Base-by-base conservation (phyloP, 2,797 vertebrate genomes). In the Periophthalmus magnuspinnatus region DNA sequence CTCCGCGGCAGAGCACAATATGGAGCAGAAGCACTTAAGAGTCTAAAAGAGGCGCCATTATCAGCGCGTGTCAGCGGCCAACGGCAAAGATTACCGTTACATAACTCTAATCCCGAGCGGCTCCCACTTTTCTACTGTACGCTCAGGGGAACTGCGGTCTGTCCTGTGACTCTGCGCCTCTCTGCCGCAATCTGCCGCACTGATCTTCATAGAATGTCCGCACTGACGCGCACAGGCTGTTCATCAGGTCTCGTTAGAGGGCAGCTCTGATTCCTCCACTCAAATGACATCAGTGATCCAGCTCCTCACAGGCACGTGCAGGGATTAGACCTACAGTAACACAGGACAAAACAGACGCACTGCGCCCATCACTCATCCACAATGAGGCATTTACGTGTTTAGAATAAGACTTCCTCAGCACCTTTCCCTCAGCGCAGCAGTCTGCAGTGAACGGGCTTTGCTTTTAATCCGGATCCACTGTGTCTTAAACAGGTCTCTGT, bases 41-140 rank as follows among this genome's bases (percentile, higher is more conserved):
- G 62, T 64, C 62, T 64, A 64, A 64, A 64, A 64, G 41, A 64
- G 62, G 62, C 41, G 3, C 60, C 22, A 9, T 64, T 64, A 64
- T 64, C 62, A 64, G 62, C 22, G 61, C 61, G 41, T 21, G n/a
- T 22, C 33, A 36, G 33, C 33, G 58, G 13, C 9, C 17, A 52
- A 10, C n/a, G 36, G 62, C 62, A 64, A 28, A 64, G 62, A 64
- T 64, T 64, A 64, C 22, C 41, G 41, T 64, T 64, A 48, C 62
- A 47, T 64, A 64, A 64, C 41, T 52, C n/a, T 64, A 64, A 64
- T 64, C 62, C 62, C 8, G 11, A 7, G 41, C 41, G 48, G 48
- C 19, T 52, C 50, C 38, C 52, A 13, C 52, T 55, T 16, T 13
- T 54, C 47, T 21, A 52, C n/a, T 11, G 52, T 54, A n/a, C 1